phyloP scores from a whole-genome alignment of 2,113 vertebrate species.

The Mormoops blainvillei region DNA sequence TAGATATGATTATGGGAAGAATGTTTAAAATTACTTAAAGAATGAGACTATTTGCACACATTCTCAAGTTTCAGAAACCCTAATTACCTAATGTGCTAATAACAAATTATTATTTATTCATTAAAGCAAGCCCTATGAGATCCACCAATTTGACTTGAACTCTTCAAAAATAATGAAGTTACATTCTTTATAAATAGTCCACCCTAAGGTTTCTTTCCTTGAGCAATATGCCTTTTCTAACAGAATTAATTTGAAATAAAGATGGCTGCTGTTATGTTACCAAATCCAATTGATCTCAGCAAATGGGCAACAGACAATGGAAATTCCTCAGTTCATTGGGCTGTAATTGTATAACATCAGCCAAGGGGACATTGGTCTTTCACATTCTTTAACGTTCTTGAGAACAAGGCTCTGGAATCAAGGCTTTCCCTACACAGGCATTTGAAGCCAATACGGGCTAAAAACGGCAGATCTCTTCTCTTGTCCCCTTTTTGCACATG shows the following conservation, averaged over 20 bases:
- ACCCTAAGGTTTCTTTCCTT: neutral
- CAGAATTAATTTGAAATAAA: neutral
- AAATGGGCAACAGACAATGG: neutral
- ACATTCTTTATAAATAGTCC: neutral
- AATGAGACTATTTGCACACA: neutral
- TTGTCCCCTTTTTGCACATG: neutral
- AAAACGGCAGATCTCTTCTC: neutral
- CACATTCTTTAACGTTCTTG: neutral
- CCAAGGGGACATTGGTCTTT: neutral
- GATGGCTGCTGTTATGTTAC: neutral
- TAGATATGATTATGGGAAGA: neutral
- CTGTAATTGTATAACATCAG: neutral
- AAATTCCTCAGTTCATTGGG: neutral
- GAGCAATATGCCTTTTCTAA: neutral
- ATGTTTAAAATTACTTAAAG: neutral
- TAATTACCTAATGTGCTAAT: neutral
- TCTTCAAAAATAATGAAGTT: neutral
- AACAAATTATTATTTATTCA: neutral
- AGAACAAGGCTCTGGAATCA: neutral
- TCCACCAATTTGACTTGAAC: neutral
- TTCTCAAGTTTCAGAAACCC: conserved; percentile 1
- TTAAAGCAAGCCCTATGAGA: neutral
- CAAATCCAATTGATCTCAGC: neutral
- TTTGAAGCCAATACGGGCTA: neutral
- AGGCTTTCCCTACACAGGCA: neutral